Evolutionary conservation across 2,113 vertebrate species (phyloP), one percentile per base, ranked within the genome.

Genomic region (Oncorhynchus gorbuscha): DNA sequence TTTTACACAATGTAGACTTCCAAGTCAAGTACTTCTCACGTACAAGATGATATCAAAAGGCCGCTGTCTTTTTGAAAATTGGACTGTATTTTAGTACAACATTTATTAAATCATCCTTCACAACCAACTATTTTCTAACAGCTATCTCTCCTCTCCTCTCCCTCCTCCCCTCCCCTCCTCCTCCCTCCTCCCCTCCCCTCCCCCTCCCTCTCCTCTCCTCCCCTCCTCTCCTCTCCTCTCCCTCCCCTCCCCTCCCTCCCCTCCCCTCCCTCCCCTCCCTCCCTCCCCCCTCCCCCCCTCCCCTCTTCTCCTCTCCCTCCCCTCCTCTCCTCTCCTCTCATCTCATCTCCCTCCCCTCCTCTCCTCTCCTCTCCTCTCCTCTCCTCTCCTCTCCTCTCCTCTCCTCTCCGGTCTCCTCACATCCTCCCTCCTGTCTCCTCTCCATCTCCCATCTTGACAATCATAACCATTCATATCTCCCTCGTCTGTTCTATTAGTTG

Each of bases 91-190:
- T 45, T 9, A n/a, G 26, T 22, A 22, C 86, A 83, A 81, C 83
- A 77, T 81, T 90, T 87, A 88, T 72, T 85, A 85, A 86, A 81
- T 75, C 82, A 78, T 82, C 79, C 79, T 80, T 86, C 85, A 86
- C 79, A 81, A 86, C 85, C 69, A 70, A 81, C 76, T 85, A 35
- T 28, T 84, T 73, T 16, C 71, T 83, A 74, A 67, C 83, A 88
- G 81, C 82, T 89, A 81, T 73, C 80, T 39, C 35, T 8, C 35
- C 35, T 39, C 35, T 78, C 49, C 45, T 51, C 30, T 75, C 65
- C 65, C 26, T 7, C 16, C 26, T 35, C 39, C 68, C 72, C 51
- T 9, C 49, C 30, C 1, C 30, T 79, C 70, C 24, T 4, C 4
- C 3, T 4, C 30, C 30, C 4, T 4, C 4, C 30, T 0, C 4